Percentiles rank a stretch among this genome's conserved stretches.
Conservation (phyloP, 2,113 vertebrate genomes). For the Malurus alboscapulatus region DNA sequence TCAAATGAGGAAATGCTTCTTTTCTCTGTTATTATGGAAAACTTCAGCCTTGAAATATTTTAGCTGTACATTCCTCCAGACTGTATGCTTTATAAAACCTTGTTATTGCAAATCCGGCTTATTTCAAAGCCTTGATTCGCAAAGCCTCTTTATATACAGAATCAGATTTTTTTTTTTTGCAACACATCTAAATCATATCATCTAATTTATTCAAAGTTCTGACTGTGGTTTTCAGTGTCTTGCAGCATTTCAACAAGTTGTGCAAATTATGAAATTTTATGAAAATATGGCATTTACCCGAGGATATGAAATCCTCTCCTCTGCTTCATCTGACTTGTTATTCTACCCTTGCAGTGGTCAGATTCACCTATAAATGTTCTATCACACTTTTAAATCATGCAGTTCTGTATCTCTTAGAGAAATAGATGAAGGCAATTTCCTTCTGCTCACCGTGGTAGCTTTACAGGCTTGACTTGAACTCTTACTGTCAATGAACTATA, state of each 20-base stretch:
- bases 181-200: slow-evolving; percentile 25
- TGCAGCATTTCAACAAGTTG: slow-evolving; percentile 40
- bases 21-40: background rate
- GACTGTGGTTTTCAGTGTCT: background rate
- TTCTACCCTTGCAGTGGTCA: background rate
- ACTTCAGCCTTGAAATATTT: slow-evolving; percentile 21
- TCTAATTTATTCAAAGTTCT: slow-evolving; percentile 56
- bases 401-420: background rate
- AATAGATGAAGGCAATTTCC: background rate
- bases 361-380: background rate
- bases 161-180: background rate
- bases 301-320: background rate
- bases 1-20: background rate
- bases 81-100: slow-evolving; percentile 44
- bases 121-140: slow-evolving; percentile 44
- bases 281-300: background rate
- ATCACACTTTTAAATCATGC: background rate
- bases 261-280: background rate
- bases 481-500: background rate
- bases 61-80: background rate
- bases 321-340: background rate
- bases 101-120: slow-evolving; percentile 61
- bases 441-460: background rate
- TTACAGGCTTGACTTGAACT: slow-evolving; percentile 1
- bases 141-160: slow-evolving; percentile 56